These are phyloP conservation scores for Helicoverpa armigera DNA, from an alignment of 1,140 invertebrate genomes.

Conservation along the genomic window DNA sequence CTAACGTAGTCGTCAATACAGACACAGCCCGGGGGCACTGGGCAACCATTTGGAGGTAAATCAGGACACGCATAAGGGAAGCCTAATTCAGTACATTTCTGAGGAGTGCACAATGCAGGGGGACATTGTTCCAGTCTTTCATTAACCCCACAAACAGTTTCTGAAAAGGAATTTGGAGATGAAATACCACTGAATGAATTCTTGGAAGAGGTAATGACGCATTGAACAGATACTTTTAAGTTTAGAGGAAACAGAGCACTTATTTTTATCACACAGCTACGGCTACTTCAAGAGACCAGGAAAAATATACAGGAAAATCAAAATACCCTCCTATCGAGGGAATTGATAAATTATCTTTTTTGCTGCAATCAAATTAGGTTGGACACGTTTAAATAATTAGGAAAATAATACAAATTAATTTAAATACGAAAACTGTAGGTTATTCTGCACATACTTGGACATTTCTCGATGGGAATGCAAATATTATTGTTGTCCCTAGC, in stretches of 20 bases:
- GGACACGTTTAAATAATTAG: not conserved
- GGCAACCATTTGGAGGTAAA: not conserved
- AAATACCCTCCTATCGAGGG: too few species aligned
- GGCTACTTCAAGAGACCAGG: too few species aligned
- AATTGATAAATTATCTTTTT: too few species aligned
- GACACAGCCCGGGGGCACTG: constrained; percentile 1
- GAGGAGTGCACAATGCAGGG: not conserved
- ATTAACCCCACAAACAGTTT: not conserved
- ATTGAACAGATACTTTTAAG: too few species aligned
- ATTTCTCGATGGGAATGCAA: constrained; percentile 64
- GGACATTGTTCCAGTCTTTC: constrained; percentile 10
- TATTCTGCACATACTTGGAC: constrained; percentile 54
- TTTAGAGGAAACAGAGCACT: too few species aligned
- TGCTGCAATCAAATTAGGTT: not conserved
- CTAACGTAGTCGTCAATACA: constrained; percentile 1
- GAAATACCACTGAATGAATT: too few species aligned
- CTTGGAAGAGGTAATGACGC: too few species aligned
- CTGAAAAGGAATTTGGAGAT: not conserved
- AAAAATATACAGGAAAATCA: too few species aligned
- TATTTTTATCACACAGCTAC: too few species aligned
- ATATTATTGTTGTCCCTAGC: constrained; percentile 56
- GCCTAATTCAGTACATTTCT: not conserved
- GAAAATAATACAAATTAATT: not conserved
- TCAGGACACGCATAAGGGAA: not conserved
- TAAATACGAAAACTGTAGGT: too few species aligned